Conservation (phyloP, 2,888 invertebrate species). For the Nipponacmea schrenckii region DNA sequence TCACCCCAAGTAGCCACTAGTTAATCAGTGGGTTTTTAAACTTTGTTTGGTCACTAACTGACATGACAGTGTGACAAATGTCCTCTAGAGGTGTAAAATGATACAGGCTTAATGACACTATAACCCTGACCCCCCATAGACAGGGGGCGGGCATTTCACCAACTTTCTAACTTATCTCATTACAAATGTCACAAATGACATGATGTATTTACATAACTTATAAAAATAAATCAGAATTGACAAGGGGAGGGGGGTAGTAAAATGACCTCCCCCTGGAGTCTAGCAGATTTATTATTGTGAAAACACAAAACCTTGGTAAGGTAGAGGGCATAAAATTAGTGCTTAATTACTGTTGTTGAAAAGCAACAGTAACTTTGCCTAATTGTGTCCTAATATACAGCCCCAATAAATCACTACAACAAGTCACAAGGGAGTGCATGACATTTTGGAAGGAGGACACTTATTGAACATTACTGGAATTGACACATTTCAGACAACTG, state of each 20-base stretch:
- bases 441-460: too few species aligned
- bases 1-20: neutral
- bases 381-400: too few species aligned
- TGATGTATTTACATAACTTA: neutral
- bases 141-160: neutral
- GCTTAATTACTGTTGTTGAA: too few species aligned
- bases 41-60: slow-evolving; percentile 2
- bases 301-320: too few species aligned
- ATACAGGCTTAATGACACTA: neutral
- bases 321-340: too few species aligned
- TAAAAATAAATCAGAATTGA: neutral
- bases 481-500: too few species aligned
- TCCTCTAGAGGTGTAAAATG: neutral
- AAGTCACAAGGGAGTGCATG: too few species aligned
- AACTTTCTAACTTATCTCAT: neutral
- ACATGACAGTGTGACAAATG: slow-evolving; percentile 6
- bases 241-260: neutral
- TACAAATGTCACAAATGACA: slow-evolving; percentile 1
- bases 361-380: too few species aligned
- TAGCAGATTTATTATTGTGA: too few species aligned
- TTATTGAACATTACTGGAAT: too few species aligned
- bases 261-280: too few species aligned
- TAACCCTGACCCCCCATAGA: neutral
- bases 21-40: neutral
- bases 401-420: too few species aligned